Conservation (phyloP, 1,140 invertebrate species). For the Drosophila sturtevanti region DNA sequence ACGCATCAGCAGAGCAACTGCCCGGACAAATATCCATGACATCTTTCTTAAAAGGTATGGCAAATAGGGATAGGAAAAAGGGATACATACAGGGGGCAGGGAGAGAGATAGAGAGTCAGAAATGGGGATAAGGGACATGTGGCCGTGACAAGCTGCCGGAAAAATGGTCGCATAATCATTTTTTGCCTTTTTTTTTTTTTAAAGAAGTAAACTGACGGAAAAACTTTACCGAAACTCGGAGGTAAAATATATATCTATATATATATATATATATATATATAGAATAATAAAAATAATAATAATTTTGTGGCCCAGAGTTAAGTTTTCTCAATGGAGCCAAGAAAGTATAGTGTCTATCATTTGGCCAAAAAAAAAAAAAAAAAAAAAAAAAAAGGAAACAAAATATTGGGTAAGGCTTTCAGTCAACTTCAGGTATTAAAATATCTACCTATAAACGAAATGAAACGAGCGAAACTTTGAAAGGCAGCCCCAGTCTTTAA, state of each 20-base stretch:
- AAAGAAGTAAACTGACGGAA: constrained; percentile 28
- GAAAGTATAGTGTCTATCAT: constrained; percentile 36
- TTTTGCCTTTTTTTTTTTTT: too few relatives aligned
- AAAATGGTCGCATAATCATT: constrained; percentile 70
- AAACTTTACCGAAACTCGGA: constrained; percentile 36
- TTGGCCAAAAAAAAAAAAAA: constrained; percentile 4
- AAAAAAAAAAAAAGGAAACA: too few relatives aligned
- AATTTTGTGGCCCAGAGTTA: constrained; percentile 38
- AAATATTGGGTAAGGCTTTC: too few relatives aligned
- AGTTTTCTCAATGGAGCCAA: background rate
- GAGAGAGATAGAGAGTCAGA: constrained; percentile 13
- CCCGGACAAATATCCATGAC: constrained; percentile 58
- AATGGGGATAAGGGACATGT: constrained; percentile 40
- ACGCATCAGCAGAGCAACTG: constrained; percentile 64
- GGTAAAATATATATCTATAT: too few relatives aligned
- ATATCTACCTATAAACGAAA: background rate
- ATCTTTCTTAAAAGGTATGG: constrained; percentile 16
- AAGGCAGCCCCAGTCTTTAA: constrained; percentile 31
- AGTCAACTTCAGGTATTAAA: constrained; percentile 55
- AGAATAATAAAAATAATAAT: constrained; percentile 59
- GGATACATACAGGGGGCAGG: too few relatives aligned
- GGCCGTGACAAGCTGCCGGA: constrained; percentile 38
- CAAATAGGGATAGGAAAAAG: background rate
- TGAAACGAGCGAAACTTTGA: too few relatives aligned
- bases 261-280: too few relatives aligned